phyloP scores from a whole-genome alignment of 2,888 invertebrate genomes.

The Dromius quadrimaculatus region DNA sequence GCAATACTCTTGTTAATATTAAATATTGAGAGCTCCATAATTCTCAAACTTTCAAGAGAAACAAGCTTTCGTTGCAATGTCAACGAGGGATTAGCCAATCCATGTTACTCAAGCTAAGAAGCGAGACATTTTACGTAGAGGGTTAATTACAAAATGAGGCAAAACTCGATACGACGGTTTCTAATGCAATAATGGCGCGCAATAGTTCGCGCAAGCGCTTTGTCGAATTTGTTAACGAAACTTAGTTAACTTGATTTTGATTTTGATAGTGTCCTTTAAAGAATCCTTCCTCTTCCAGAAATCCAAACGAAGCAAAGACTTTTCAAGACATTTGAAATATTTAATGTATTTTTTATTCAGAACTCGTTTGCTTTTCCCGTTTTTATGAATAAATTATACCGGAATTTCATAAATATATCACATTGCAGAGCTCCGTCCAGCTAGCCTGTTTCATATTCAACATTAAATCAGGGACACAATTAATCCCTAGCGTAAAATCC shows the following conservation, averaged over 20 bases:
- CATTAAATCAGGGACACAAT: constrained; percentile 52
- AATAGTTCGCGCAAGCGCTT: neutral
- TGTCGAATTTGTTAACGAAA: neutral
- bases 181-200: constrained; percentile 15
- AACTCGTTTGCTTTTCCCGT: constrained; percentile 51
- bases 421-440: constrained; percentile 37
- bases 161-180: neutral
- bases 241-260: no score
- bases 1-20: no score
- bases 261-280: constrained; percentile 5
- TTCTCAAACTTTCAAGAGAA: no score
- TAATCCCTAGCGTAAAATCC: constrained; percentile 51
- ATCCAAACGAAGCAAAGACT: constrained; percentile 47
- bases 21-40: no score
- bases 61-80: constrained; percentile 8
- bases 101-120: neutral
- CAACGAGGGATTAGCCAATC: constrained; percentile 23
- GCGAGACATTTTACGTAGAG: constrained; percentile 23
- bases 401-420: constrained; percentile 52
- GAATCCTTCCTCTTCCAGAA: constrained; percentile 22
- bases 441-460: constrained; percentile 49
- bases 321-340: constrained; percentile 52
- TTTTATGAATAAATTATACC: constrained; percentile 52
- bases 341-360: constrained; percentile 53
- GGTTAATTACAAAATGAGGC: constrained; percentile 24